Base-by-base conservation (phyloP, 2,888 invertebrate species). In the Leptinotarsa juncta region DNA sequence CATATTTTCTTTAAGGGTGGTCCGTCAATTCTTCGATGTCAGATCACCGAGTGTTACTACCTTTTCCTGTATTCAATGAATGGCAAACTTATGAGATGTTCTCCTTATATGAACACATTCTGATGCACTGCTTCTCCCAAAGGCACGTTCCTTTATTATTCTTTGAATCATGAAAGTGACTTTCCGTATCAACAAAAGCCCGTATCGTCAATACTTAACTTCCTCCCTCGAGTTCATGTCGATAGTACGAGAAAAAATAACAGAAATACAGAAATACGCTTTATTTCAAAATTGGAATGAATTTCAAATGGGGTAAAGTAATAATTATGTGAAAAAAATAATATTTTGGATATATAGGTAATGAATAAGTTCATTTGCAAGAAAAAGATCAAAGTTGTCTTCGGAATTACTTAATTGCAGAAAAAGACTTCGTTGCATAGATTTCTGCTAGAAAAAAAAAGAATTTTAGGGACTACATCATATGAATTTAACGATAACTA, bases 101-200 rank as follows among this genome's bases (percentile, higher is more conserved):
- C 16, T 42, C 62, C 62, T 42, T 62, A 32, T 32, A 32, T 16
- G 32, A 14, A 16, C 18, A 62, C 62, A 62, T 32, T 62, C 32
- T 42, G 62, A 62, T 62, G 62, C 15, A 62, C 32, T 62, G 62
- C 26, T 32, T 62, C 32, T 62, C 62, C 62, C 62, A 62, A 62
- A 42, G 62, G 62, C 32, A 42, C 3, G 32, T n/a, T 62, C n/a
- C 7, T 42, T n/a, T 62, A 20, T 62, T 32, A 20, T 62, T 62
- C 62, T 42, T 42, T 42, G 62, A 42, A 62, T n/a, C 42, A 62
- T 42, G 62, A 32, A 62, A 62, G 62, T 62, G 62, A 62, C 62
- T 62, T 42, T 62, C 42, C 62, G 14, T 14, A 14, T 20, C 18
- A 18, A 23, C 57, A 57, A 57, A 57, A 20, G 15, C 20, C 4